phyloP scores from a whole-genome alignment of 1,140 invertebrate species.

The Pseudomyrmex gracilis region DNA sequence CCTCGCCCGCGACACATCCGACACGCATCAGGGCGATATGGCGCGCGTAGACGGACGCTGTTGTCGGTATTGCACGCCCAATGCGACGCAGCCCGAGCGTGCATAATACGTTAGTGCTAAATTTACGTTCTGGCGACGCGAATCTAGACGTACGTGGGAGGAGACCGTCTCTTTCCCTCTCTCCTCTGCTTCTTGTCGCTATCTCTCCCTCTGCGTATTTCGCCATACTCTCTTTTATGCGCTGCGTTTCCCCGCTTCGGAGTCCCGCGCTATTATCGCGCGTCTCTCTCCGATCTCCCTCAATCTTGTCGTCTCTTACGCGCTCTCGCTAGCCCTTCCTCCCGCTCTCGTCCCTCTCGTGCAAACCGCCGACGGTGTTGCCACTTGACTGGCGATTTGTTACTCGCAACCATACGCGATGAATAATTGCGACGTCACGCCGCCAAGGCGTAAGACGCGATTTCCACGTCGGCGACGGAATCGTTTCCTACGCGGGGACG shows the following conservation, averaged over 20 bases:
- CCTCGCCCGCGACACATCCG: slow-evolving; percentile 15
- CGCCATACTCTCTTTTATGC: slow-evolving; percentile 14
- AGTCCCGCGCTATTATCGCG: slow-evolving; percentile 56
- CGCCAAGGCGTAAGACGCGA: slow-evolving; percentile 70
- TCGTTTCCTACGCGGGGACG: slow-evolving; percentile 61
- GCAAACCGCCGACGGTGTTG: slow-evolving; percentile 81
- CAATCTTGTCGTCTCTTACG: slow-evolving; percentile 5
- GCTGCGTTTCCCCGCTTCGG: slow-evolving; percentile 20
- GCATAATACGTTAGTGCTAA: slow-evolving; percentile 83
- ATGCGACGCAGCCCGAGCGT: slow-evolving; percentile 81
- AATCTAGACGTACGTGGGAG: slow-evolving; percentile 81
- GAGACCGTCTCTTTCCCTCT: slow-evolving; percentile 39
- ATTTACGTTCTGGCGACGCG: slow-evolving; percentile 80
- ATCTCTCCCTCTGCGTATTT: slow-evolving; percentile 40
- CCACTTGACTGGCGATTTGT: slow-evolving; percentile 85
- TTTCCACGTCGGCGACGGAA: slow-evolving; percentile 70
- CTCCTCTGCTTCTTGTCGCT: slow-evolving; percentile 49
- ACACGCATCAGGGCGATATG: slow-evolving; percentile 52
- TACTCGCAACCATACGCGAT: slow-evolving; percentile 83
- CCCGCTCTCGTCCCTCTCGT: slow-evolving; percentile 65
- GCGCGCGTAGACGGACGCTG: slow-evolving; percentile 54
- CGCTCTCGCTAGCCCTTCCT: slow-evolving; percentile 39
- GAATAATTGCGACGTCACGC: slow-evolving; percentile 81
- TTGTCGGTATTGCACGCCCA: slow-evolving; percentile 71
- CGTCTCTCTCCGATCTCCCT: slow-evolving; percentile 1